Conservation (phyloP, 1,140 invertebrate genomes). For the Manduca sexta region DNA sequence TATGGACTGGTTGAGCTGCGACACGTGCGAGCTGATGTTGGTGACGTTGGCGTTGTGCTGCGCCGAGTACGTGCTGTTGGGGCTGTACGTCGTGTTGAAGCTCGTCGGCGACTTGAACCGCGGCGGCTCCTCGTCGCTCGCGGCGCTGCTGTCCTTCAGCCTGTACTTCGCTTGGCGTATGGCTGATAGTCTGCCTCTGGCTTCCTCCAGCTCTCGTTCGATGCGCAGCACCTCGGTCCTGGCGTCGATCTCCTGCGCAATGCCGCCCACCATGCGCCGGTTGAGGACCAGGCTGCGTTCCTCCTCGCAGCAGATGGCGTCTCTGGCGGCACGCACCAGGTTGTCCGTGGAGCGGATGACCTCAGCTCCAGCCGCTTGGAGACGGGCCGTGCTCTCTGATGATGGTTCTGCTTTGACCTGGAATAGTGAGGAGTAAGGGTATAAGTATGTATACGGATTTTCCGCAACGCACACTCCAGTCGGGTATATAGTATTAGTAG, state of each 20-base stretch:
- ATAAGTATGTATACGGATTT: too few species aligned
- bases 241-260: constrained; percentile 94
- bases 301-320: constrained; percentile 93
- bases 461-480: too few species aligned
- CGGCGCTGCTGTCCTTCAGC: constrained; percentile 74
- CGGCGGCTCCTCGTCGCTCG: constrained; percentile 68
- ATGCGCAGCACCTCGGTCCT: constrained; percentile 91
- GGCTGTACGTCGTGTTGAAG: constrained; percentile 63
- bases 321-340: constrained; percentile 93
- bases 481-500: too few species aligned
- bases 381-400: constrained; percentile 92
- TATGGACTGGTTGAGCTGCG: constrained; percentile 28
- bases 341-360: constrained; percentile 98
- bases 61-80: constrained; percentile 53
- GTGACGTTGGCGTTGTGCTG: constrained; percentile 24
- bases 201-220: constrained; percentile 94
- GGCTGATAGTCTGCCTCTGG: constrained; percentile 88
- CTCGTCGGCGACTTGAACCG: constrained; percentile 55
- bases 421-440: too few species aligned
- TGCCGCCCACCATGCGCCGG: constrained; percentile 92
- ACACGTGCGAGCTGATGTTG: constrained; percentile 20
- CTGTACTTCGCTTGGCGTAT: constrained; percentile 91
- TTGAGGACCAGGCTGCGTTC: constrained; percentile 92
- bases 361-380: constrained; percentile 96
- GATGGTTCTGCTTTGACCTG: constrained; percentile 95